These are phyloP conservation scores for Cebidichthys violaceus DNA, from an alignment of 2,113 vertebrate species.

Conservation along the genomic window DNA sequence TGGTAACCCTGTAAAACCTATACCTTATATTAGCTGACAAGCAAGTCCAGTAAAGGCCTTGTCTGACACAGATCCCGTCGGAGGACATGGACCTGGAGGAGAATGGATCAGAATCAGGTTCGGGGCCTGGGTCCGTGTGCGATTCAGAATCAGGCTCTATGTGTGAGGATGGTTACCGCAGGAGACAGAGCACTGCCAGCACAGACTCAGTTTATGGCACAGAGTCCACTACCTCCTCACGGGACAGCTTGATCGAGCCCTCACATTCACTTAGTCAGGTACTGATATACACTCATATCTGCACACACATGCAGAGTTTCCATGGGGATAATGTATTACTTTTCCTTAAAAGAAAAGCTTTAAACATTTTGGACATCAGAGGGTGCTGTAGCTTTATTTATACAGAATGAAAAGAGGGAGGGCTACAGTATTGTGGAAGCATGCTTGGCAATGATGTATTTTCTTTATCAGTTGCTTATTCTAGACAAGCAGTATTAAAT, in stretches of 20 bases:
- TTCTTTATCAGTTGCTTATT: slow-evolving; percentile 45
- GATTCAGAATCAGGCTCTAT: slow-evolving; percentile 63
- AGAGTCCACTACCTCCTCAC: slow-evolving; percentile 74
- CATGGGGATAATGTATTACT: neutral
- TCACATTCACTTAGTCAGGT: slow-evolving; percentile 78
- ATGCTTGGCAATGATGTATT: slow-evolving; percentile 13
- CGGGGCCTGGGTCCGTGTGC: slow-evolving; percentile 30
- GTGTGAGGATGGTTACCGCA: slow-evolving; percentile 72
- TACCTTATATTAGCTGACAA: slow-evolving; percentile 67
- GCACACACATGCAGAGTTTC: neutral
- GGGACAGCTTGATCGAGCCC: slow-evolving; percentile 75
- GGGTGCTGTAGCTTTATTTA: slow-evolving; percentile 66
- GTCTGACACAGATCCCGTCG: slow-evolving; percentile 88
- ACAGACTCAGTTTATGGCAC: slow-evolving; percentile 76
- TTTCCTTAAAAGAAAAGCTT: neutral
- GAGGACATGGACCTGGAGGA: slow-evolving; percentile 90
- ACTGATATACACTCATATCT: neutral
- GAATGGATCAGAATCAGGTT: slow-evolving; percentile 70
- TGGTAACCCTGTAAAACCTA: slow-evolving; percentile 10
- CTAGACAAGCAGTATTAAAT: slow-evolving; percentile 10
- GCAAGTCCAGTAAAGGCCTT: slow-evolving; percentile 85
- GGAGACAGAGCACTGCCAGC: slow-evolving; percentile 76
- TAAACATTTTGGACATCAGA: slow-evolving; percentile 48
- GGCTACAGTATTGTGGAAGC: neutral
- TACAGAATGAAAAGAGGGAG: neutral